phyloP scores from a whole-genome alignment of 2,888 invertebrate species.

The Trissolcus japonicus region DNA sequence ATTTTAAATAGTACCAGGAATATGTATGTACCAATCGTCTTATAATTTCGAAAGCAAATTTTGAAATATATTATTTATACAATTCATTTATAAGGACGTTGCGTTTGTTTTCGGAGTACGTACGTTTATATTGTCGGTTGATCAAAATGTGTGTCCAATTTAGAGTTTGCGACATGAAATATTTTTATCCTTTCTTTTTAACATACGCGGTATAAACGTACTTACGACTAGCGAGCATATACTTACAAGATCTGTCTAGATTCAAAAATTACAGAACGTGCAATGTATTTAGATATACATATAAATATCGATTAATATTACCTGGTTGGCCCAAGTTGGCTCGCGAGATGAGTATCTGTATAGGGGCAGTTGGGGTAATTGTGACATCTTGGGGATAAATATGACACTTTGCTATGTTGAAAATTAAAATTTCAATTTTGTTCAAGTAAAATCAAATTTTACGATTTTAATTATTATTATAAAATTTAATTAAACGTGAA shows the following conservation, averaged over 20 bases:
- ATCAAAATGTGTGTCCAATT: conserved; percentile 4
- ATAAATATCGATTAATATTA: conserved; percentile 1
- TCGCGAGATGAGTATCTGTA: conserved; percentile 4
- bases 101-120: conserved; percentile 16
- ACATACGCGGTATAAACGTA: conserved; percentile 42
- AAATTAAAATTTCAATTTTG: too few species aligned
- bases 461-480: too few species aligned
- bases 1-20: too few species aligned
- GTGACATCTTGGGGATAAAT: too few species aligned
- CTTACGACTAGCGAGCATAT: conserved; percentile 28
- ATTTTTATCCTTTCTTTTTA: conserved; percentile 12
- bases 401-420: too few species aligned
- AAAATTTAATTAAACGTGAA: too few species aligned
- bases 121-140: conserved; percentile 38
- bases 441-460: too few species aligned
- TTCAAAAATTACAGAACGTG: conserved; percentile 38
- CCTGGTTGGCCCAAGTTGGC: conserved; percentile 19
- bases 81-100: conserved; percentile 8
- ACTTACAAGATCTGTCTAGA: conserved; percentile 32
- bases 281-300: conserved; percentile 39
- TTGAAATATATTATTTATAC: conserved; percentile 25
- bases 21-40: background rate
- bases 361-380: too few species aligned
- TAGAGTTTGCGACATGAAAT: background rate
- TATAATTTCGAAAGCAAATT: background rate